Evolutionary conservation across 2,888 invertebrate genomes (phyloP), one percentile per base, ranked within the genome.

Genomic region (Thelaira solivaga): DNA sequence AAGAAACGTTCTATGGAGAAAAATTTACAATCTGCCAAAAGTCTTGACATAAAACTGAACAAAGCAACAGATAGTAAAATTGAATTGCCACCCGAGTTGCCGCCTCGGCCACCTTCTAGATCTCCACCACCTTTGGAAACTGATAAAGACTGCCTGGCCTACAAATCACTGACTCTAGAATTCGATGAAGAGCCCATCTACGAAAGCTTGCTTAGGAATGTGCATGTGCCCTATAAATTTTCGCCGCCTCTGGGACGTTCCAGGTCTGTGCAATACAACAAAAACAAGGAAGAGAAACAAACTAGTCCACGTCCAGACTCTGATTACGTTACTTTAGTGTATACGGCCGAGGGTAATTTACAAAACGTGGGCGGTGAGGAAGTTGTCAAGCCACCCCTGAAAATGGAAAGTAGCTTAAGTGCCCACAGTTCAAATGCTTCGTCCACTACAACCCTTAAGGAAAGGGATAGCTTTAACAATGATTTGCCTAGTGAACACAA

Each of bases 181-280:
- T 75, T 68, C 0, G 74, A 69, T 6, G 85, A 86, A 16, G 89
- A 89, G 71, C 89, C 87, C 24, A 87, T 89, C 7, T 89, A 89
- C 71, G 89, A 89, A 80, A 84, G 88, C 2, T 75, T 89, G 31
- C 80, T 88, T 31, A 84, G 89, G 20, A 89, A 89, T 80, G 89
- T 89, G 1, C 89, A 89, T 73, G 89, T 89, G n/a, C 89, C 89
- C 6, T 89, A 89, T 72, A 89, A 89, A 59, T 89, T 88, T 80
- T 89, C 89, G 0, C 89, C 89, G 0, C 83, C 88, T 4, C 76
- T 88, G 71, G 87, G 85, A 10, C 86, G 88, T 10, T 86, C 88
- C 57, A 86, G 86, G 34, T 88, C 88, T 0, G 80, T 82, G 36
- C 87, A 87, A 80, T 83, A 86, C 59, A 85, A 85, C 29, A 85